Base-by-base conservation (phyloP, 1,140 invertebrate genomes). In the Probaryconus sp. region DNA sequence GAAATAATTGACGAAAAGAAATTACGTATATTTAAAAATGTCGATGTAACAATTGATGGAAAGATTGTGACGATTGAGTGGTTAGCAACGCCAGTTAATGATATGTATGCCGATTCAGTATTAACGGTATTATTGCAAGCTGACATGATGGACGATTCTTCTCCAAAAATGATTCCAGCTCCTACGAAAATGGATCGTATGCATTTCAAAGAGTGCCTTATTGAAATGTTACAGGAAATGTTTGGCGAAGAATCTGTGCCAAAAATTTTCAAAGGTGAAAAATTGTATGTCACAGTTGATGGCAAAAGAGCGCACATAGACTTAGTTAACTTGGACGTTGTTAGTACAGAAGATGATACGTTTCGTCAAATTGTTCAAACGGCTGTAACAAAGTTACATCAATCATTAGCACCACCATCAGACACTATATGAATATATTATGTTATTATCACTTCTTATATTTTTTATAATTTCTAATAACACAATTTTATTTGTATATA, bases 51-150 rank as follows among this genome's bases (percentile, higher is more conserved):
- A 0, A 88, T 97, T n/a, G 95, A 98, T 67, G 92, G 92, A 14
- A 94, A 94, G 81, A 92, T 95, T 56, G 92, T 97, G 2, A 92
- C 94, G 0, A 89, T 98, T 40, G 96, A 97, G 90, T 99, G 98
- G 98, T 88, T 93, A 10, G 95, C 97, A 10, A 96, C 94, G 81
- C 97, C 97, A 6, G 93, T 98, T 11, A 95, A 96, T 81, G 98
- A 99, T 85, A 99, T 99, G 96, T 99, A 96, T 87, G 97, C 98
- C 1, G 98, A 99, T 89, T 94, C 97, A 11, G 93, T 98, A 7
- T 88, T 99, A 21, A 94, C 95, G 5, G 95, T 92, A 31, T 89
- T 96, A 21, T 88, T 96, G 64, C 92, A 94, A 84, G 94, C 94
- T 2, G 93, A 95, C 71, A 85, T 91, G 60, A 88, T 91, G 74